Evolutionary conservation across 2,113 vertebrate species (phyloP).

Genomic region (Halcyon senegalensis): DNA sequence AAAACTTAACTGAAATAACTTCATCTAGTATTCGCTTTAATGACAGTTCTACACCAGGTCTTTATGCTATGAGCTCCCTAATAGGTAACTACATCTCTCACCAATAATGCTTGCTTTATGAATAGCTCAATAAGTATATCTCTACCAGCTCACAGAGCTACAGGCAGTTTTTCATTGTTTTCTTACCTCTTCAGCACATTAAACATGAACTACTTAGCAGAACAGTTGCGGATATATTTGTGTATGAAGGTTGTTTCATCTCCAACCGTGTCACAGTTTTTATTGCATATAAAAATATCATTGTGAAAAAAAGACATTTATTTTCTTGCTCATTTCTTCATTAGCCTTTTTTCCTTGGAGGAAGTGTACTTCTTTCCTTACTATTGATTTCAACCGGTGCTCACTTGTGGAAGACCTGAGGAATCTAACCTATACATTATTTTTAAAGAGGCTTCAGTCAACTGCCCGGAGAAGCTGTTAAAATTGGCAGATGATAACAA

Average conservation of each 20-base stretch:
- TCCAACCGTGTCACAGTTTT: not conserved
- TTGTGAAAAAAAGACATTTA: not conserved
- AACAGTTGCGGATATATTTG: not conserved
- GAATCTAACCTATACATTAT: not conserved
- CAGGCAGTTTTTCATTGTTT: not conserved
- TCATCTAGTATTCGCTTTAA: conserved; percentile 56
- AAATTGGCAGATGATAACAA: conserved; percentile 8
- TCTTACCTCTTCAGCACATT: not conserved
- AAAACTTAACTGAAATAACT: conserved; percentile 36
- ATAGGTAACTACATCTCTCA: conserved; percentile 30
- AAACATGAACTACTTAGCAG: conserved; percentile 7
- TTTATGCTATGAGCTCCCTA: conserved; percentile 39
- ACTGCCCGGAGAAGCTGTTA: not conserved
- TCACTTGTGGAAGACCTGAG: not conserved
- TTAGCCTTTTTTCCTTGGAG: not conserved
- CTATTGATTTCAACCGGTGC: not conserved
- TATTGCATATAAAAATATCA: not conserved
- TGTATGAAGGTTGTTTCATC: not conserved
- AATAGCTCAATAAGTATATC: conserved; percentile 7
- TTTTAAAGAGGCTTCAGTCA: not conserved
- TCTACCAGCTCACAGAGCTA: conserved; percentile 3
- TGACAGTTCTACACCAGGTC: conserved; percentile 21
- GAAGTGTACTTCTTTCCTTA: not conserved
- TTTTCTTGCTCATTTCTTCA: not conserved
- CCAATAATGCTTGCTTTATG: conserved; percentile 35